Evolutionary conservation across 1,140 invertebrate genomes (phyloP), one percentile per base, ranked within the genome.

Genomic region (Nephila pilipes): DNA sequence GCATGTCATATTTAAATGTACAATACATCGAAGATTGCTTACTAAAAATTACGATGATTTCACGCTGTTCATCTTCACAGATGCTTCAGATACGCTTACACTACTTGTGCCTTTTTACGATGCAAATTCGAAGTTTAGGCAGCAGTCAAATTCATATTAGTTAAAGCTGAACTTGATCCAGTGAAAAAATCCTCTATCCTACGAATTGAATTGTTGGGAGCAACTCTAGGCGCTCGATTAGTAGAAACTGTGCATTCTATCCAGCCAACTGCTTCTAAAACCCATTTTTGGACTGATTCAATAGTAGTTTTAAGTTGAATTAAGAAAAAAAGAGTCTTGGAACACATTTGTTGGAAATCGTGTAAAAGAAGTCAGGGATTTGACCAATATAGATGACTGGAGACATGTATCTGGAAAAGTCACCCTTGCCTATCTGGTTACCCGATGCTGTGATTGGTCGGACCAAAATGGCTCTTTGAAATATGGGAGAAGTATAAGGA

Each of bases 391-490:
- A 18, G 60, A 87, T 18, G 60, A 32, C 18, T 87, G 85, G 85
- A 25, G 69, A 79, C n/a, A n/a, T n/a, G n/a, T n/a, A n/a, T n/a
- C n/a, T n/a, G n/a, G n/a, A n/a, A n/a, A n/a, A n/a, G n/a, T 60
- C 5, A 81, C 60, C 22, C 79, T 79, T 6, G 57, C 89, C 4
- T 54, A 83, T 60, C 18, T 81, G 2, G 20, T 57, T 46, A 25
- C 89, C 12, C 54, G 89, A 22, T 83, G n/a, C 18, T 90, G 88
- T 25, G 29, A 80, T 55, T 90, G 75, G 88, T 38, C 22, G 5
- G 75, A 81, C 32, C 69, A n/a, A n/a, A n/a, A n/a, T n/a, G n/a
- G n/a, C n/a, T n/a, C n/a, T n/a, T n/a, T n/a, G n/a, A n/a, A n/a
- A n/a, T n/a, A n/a, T n/a, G 5, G 16, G 65, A 75, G n/a, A 75